phyloP scores from a whole-genome alignment of 30 jellyfish, hydroid and myxozoan species.

The Hydractinia symbiolongicarpus region DNA sequence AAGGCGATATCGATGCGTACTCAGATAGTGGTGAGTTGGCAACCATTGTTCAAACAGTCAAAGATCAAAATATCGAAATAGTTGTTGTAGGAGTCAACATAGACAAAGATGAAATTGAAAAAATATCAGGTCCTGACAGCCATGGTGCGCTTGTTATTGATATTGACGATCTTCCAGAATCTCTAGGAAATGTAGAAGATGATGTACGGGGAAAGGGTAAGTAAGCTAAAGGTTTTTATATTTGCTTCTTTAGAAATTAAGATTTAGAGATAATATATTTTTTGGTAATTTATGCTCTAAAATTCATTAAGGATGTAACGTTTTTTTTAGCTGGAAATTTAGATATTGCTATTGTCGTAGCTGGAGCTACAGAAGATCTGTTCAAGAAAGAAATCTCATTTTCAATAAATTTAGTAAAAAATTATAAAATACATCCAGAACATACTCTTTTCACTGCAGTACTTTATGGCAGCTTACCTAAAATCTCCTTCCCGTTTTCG shows the following conservation, averaged over 20 bases:
- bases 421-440: conserved; percentile 25
- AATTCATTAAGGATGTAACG: neutral
- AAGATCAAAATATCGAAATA: conserved; percentile 41
- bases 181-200: conserved; percentile 1
- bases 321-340: neutral
- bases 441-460: conserved; percentile 39
- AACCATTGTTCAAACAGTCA: conserved; percentile 32
- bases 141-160: neutral
- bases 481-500: too few species aligned
- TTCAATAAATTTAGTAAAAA: conserved; percentile 14
- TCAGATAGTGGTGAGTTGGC: conserved; percentile 36
- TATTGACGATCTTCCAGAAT: neutral
- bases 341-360: neutral
- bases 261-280: too few species aligned
- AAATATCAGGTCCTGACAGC: neutral
- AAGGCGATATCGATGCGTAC: conserved; percentile 31
- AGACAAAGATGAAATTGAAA: conserved; percentile 15
- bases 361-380: conserved; percentile 10
- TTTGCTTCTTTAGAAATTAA: too few species aligned
- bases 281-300: neutral
- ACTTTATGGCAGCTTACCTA: conserved; percentile 40
- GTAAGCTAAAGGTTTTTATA: too few species aligned
- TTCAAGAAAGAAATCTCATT: conserved; percentile 44
- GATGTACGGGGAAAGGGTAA: neutral
- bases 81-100: conserved; percentile 48